Base-by-base conservation (phyloP, 2,888 invertebrate genomes). In the Parnassius orleans region DNA sequence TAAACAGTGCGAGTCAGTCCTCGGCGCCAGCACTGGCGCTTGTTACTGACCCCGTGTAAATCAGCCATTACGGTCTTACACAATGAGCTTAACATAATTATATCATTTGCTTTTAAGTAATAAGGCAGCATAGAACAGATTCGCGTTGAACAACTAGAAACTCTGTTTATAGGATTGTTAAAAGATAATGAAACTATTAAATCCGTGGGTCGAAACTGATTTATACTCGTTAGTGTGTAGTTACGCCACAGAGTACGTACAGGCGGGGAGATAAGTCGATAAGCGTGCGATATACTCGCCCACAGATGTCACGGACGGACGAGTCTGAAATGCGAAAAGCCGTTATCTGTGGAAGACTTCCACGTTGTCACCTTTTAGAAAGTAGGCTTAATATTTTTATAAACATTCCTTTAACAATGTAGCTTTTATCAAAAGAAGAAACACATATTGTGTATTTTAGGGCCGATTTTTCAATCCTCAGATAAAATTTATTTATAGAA, bases 241-340 rank as follows among this genome's bases (percentile, higher is more conserved):
- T 48, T 57, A 44, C 52, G 24, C 53, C 65, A 61, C 51, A 58
- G 57, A 65, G 48, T 51, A 24, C 1, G 56, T 15, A 57, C 48
- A 33, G 53, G 46, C 57, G 53, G 19, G 46, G 55, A 69, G 70
- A 71, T 71, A 72, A 69, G 67, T 70, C 65, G 68, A 69, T 70
- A 72, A 68, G 57, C 46, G 44, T 24, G 66, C 68, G 69, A 68
- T 68, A 67, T 65, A 59, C 64, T 69, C 69, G 64, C 65, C 68
- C 69, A 68, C 71, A 71, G 71, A 72, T 72, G 76, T 75, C 72
- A 62, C 53, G 58, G 58, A 53, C 48, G 50, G 50, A 19, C 62
- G 52, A 65, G 53, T 67, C 65, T 67, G 65, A 60, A 54, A 50
- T 50, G 43, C 55, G 43, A 55, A 58, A 59, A 33, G 15, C 50